A percentile compares a stretch with the other conserved stretches of the same genome.
phyloP scores from a whole-genome alignment of 1,140 invertebrate genomes.

The Drosophila littoralis region DNA sequence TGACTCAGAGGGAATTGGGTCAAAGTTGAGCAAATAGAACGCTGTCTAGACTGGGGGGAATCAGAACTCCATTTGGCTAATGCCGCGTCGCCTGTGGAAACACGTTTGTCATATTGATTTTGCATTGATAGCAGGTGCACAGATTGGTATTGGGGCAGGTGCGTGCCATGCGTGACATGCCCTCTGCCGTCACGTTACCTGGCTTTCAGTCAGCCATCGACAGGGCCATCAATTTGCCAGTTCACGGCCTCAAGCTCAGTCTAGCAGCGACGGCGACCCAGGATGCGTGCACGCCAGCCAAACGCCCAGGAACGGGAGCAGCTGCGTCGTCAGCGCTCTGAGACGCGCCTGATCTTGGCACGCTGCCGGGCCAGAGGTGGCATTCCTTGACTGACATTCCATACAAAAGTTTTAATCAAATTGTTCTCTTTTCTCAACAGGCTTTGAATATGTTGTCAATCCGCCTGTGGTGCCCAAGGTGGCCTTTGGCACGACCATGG shows the following conservation, averaged over 20 bases:
- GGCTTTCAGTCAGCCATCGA: slow-evolving; percentile 8
- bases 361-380: slow-evolving; percentile 51
- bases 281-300: slow-evolving; percentile 66
- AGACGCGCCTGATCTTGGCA: slow-evolving; percentile 58
- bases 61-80: slow-evolving; percentile 26
- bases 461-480: slow-evolving; percentile 60
- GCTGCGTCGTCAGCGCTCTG: slow-evolving; percentile 67
- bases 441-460: slow-evolving; percentile 80
- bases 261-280: slow-evolving; percentile 25
- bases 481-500: slow-evolving; percentile 62
- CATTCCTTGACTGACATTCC: not conserved
- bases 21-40: slow-evolving; percentile 53
- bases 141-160: slow-evolving; percentile 12
- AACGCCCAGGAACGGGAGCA: slow-evolving; percentile 69
- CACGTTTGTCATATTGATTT: slow-evolving; percentile 52
- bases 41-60: slow-evolving; percentile 34
- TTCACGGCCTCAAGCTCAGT: slow-evolving; percentile 27
- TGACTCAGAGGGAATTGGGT: slow-evolving; percentile 55
- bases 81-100: slow-evolving; percentile 1
- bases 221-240: slow-evolving; percentile 6
- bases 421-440: slow-evolving; percentile 34
- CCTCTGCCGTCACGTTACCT: slow-evolving; percentile 1
- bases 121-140: slow-evolving; percentile 45
- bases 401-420: not conserved
- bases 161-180: slow-evolving; percentile 28